Evolutionary conservation across 2,888 invertebrate genomes (phyloP).

Genomic region (Teleogryllus oceanicus): DNA sequence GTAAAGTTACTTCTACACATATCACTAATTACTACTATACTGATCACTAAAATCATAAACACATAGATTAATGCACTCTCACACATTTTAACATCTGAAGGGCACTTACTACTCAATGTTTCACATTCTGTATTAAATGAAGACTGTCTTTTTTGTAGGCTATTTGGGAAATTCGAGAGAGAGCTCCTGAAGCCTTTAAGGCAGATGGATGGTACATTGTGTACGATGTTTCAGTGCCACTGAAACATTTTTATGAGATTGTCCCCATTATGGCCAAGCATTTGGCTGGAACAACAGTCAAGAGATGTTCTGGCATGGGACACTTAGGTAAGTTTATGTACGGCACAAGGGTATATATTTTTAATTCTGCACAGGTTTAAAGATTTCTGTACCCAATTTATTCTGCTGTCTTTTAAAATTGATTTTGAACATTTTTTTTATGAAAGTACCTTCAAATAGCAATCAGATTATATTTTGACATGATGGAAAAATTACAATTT

Average conservation of each 20-base stretch:
- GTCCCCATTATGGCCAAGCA: constrained; percentile 67
- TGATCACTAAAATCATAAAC: no score
- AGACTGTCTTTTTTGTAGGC: constrained; percentile 48
- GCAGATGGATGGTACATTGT: constrained; percentile 87
- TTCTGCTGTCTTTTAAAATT: no score
- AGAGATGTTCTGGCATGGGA: constrained; percentile 80
- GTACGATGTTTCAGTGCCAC: constrained; percentile 90
- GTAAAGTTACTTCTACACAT: constrained; percentile 47
- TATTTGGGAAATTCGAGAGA: constrained; percentile 85
- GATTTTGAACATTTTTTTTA: no score
- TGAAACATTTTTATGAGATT: constrained; percentile 76
- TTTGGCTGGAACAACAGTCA: constrained; percentile 56
- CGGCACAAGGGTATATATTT: no score
- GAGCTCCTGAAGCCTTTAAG: constrained; percentile 72
- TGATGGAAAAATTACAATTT: neutral
- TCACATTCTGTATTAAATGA: neutral
- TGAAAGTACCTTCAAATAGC: no score
- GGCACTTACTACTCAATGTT: constrained; percentile 28
- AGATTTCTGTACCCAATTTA: no score
- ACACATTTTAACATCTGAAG: no score
- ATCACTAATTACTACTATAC: no score
- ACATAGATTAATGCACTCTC: no score
- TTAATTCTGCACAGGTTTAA: no score
- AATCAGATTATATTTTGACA: neutral
- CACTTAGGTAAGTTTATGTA: constrained; percentile 70